These are phyloP conservation scores for Epinotia ramella DNA, from an alignment of 2,888 invertebrate species.

Conservation along the genomic window DNA sequence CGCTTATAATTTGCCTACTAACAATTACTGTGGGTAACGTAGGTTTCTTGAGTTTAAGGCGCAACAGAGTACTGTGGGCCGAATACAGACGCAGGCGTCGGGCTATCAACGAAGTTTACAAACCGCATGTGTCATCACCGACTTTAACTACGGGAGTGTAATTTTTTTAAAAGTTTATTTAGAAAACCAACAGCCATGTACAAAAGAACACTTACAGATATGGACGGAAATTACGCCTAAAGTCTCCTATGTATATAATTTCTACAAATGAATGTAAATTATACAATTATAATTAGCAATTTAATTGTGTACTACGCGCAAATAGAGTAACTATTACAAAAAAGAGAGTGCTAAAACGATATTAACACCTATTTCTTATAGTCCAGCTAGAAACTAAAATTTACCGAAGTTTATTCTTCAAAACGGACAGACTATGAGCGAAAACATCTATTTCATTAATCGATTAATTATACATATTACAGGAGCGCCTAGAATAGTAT, in stretches of 20 bases:
- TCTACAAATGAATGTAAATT: no score
- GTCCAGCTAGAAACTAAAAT: no score
- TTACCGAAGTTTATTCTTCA: no score
- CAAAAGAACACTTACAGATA: not conserved
- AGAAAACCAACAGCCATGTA: not conserved
- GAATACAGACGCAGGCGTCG: conserved; percentile 8
- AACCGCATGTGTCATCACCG: not conserved
- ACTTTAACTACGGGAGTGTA: not conserved
- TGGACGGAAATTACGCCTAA: not conserved
- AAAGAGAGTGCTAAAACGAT: no score
- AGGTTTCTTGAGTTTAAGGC: not conserved
- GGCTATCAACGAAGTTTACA: conserved; percentile 5
- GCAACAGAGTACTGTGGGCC: conserved; percentile 1
- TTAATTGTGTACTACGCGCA: no score
- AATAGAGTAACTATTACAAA: no score
- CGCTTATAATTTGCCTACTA: not conserved
- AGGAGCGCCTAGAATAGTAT: no score
- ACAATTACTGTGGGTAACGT: conserved; percentile 1
- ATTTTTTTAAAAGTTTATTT: not conserved
- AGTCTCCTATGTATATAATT: not conserved
- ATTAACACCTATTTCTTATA: no score
- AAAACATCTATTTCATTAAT: no score
- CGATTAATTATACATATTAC: no score
- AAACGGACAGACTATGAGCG: no score
- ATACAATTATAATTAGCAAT: no score